Conservation (phyloP, 2,113 vertebrate genomes). For the Mellivora capensis region DNA sequence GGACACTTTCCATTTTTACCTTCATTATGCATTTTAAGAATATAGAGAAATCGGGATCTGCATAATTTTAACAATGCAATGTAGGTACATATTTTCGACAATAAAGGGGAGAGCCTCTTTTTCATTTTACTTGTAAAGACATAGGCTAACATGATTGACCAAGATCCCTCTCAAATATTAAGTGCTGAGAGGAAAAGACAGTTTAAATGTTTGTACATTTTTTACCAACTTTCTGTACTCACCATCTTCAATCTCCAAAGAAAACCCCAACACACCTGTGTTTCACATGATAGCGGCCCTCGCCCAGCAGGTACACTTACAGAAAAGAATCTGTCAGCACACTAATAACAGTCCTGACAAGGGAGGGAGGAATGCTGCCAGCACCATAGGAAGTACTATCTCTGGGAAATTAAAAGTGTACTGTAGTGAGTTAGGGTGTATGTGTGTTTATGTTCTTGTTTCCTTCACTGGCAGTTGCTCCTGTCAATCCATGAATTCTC, state of each 20-base stretch:
- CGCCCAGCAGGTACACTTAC: neutral
- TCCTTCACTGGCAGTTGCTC: conserved; percentile 7
- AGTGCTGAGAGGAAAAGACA: neutral
- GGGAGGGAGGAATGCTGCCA: neutral
- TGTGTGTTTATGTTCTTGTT: neutral
- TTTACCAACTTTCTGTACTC: neutral
- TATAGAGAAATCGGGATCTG: neutral
- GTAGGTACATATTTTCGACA: neutral
- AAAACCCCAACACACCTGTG: neutral
- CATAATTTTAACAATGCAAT: neutral
- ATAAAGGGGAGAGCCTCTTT: neutral
- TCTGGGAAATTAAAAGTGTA: conserved; percentile 34
- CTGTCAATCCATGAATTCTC: conserved; percentile 27
- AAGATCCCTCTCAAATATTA: neutral
- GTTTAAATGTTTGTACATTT: conserved; percentile 15
- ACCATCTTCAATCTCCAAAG: neutral
- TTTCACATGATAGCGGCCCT: neutral
- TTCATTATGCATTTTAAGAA: neutral
- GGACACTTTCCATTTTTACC: neutral
- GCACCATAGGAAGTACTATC: neutral
- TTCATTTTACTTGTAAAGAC: neutral
- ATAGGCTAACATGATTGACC: neutral
- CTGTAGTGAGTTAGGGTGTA: neutral
- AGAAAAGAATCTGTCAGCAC: conserved; percentile 43
- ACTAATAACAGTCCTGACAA: neutral